Base-by-base conservation (phyloP, 2,797 vertebrate species). In the Eupleurogrammus muticus region DNA sequence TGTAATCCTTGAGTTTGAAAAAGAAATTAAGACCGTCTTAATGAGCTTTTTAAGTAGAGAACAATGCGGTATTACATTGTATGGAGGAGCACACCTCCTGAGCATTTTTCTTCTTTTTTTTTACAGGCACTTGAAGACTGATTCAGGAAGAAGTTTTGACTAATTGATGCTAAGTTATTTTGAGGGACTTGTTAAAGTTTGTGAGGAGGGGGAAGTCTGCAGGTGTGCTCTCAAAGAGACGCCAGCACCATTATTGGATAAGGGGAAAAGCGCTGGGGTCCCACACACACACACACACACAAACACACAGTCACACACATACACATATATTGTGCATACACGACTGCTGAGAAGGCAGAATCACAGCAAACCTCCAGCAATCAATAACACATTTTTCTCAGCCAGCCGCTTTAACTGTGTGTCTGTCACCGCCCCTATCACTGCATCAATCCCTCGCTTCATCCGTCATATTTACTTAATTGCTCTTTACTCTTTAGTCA, bases 381-480 rank as follows among this genome's bases (percentile, higher is more conserved):
- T 87, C 81, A 70, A 75, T 83, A 71, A 70, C 52, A 75, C 59
- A 64, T 84, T 86, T n/a, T 80, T 79, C 68, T 64, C 44, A 38
- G 44, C 52, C 47, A 47, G 14, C 67, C 74, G 60, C n/a, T 42
- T 80, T 64, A 12, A 1, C 28, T 80, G 47, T 50, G 34, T 57
- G 23, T 80, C 59, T 60, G 20, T 70, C 36, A 2, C 21, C 50
- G 40, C 50, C 48, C 11, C 11, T 11, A 9, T 49, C 47, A 54
- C 42, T 14, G 23, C 9, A 12, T 69, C 11, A 1, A 34, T 60
- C 16, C 23, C 55, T 55, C 17, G 5, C 35, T 73, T 50, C 17
- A 40, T 63, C 40, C 63, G 21, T 65, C 17, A 9, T 3, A 48
- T 61, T 44, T 44, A 44, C 14, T 44, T 17, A 17, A 44, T 17